phyloP scores from a whole-genome alignment of 2,797 vertebrate species.

The Molossus molossus region DNA sequence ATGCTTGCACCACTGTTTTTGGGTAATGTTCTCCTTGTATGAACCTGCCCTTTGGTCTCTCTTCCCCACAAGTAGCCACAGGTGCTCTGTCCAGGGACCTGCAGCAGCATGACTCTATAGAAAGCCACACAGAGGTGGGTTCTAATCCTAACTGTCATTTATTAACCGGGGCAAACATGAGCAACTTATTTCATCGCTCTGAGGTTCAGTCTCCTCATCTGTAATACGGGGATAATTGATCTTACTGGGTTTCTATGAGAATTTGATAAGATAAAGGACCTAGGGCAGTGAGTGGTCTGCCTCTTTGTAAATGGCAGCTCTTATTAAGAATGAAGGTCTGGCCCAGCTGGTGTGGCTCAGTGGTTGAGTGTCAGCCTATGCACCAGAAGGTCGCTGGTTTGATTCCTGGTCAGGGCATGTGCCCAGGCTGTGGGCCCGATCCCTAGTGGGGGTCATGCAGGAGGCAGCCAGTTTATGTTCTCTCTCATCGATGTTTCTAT shows the following conservation, averaged over 20 bases:
- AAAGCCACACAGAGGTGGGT: not conserved
- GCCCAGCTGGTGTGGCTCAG: not conserved
- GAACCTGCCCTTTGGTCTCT: not conserved
- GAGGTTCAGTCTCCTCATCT: not conserved
- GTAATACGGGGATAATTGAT: not conserved
- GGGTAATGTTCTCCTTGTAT: not conserved
- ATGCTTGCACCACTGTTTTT: not conserved
- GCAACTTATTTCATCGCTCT: not conserved
- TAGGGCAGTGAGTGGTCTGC: not conserved
- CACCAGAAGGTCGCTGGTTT: not conserved
- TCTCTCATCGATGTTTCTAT: too few species aligned
- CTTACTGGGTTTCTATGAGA: constrained; percentile 21
- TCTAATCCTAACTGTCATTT: constrained; percentile 14
- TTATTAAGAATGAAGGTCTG: not conserved
- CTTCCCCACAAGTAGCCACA: not conserved
- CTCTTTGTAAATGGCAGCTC: not conserved
- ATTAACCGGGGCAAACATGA: not conserved
- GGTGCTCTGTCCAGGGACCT: not conserved
- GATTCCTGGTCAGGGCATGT: not conserved
- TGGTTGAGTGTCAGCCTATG: not conserved
- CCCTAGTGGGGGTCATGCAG: not conserved
- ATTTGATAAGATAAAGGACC: not conserved
- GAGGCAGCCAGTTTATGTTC: not conserved
- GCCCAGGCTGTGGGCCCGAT: not conserved
- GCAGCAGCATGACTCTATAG: not conserved